Evolutionary conservation across 2,797 vertebrate genomes (phyloP), one percentile per base, ranked within the genome.

Genomic region (Cynodonichthys magdalenae): DNA sequence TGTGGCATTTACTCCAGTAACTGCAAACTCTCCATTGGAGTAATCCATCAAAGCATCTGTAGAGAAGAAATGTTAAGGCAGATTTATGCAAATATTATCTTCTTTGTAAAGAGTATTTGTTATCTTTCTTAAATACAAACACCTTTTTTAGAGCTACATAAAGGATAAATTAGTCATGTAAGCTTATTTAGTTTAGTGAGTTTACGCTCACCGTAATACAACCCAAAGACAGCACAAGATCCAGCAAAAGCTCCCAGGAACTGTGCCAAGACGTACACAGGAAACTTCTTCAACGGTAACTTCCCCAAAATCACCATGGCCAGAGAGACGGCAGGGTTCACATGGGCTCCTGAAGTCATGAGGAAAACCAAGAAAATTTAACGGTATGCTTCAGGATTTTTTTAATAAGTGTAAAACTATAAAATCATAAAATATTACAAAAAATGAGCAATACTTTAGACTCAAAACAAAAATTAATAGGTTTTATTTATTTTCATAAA

Each of bases 291-390:
- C 85, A 96, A 90, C 27, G 93, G 92, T 72, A 97, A 91, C 79
- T 94, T 95, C 75, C 97, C 95, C 61, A 96, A 89, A 79, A 97
- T 87, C 42, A 95, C 95, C 96, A 99, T 95, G 59, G 97, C 96
- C 66, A 99, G 92, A 72, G 97, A 95, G 54, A 99, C 95, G 0
- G 98, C 98, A 9, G 98, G 98, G 88, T 99, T 99, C 76, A 99
- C 89, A 17, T 99, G 97, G 28, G 94, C 98, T 68, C 98, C 97
- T 99, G 85, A 24, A 90, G 82, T 24, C 46, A 20, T 20, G 18
- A 48, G 46, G n/a, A 12, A 20, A 48, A 20, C 46, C 17, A 39
- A 9, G 31, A 31, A 31, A 31, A 10, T 14, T 39, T 12, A 39
- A 14, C 2, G 3, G 11, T 3, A 39, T 11, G 11, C 36, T 39